These are phyloP conservation scores for Phasianus colchicus DNA, from an alignment of 2,113 vertebrate species.

Conservation along the genomic window DNA sequence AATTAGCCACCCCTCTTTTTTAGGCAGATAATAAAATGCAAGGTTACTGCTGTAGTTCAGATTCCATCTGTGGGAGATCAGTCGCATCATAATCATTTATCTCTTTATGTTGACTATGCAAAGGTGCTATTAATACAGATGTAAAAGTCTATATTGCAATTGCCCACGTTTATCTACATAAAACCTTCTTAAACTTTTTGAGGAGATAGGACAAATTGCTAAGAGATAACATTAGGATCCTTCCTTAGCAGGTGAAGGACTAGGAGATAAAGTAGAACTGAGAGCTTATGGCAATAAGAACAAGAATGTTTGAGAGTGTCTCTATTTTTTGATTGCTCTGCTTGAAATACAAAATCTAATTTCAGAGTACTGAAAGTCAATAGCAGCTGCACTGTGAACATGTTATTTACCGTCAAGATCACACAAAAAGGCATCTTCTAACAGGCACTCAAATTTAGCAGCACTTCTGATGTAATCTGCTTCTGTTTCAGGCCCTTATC, in stretches of 20 bases:
- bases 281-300: not conserved
- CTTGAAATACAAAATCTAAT: not conserved
- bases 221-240: not conserved
- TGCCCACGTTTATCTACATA: not conserved
- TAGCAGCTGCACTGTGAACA: fast-evolving
- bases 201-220: not conserved
- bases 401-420: not conserved
- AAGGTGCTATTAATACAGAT: not conserved
- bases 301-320: not conserved
- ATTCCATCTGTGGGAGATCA: not conserved
- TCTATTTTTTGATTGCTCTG: not conserved
- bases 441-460: not conserved
- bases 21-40: not conserved
- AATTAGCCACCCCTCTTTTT: not conserved
- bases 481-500: not conserved
- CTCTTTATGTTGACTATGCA: not conserved
- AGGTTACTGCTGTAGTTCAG: not conserved
- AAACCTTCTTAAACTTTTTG: not conserved
- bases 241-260: not conserved
- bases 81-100: not conserved
- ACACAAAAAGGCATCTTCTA: not conserved
- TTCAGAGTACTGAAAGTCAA: not conserved
- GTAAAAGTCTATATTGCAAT: not conserved
- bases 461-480: not conserved
- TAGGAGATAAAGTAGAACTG: not conserved